Conservation (phyloP, 2,113 vertebrate species). For the Ginglymostoma cirratum region DNA sequence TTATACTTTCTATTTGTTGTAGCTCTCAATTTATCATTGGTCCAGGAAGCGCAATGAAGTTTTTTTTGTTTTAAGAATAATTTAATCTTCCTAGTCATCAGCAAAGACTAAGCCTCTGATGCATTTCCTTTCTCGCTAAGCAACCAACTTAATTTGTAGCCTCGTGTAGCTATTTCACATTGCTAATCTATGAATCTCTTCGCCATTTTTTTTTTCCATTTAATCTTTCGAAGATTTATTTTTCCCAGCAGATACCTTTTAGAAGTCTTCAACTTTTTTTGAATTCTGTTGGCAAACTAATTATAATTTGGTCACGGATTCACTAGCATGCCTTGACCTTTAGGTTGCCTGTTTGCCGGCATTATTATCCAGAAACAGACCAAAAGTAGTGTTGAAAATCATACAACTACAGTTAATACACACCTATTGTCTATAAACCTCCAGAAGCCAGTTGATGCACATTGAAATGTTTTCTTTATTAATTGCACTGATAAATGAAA, state of each 20-base stretch:
- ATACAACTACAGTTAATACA: neutral
- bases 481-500: neutral
- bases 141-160: neutral
- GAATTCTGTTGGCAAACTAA: neutral
- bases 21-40: neutral
- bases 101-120: neutral
- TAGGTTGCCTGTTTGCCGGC: neutral
- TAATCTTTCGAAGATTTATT: neutral
- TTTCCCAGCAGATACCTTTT: neutral
- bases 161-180: neutral
- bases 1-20: neutral
- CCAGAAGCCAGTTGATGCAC: neutral
- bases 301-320: neutral
- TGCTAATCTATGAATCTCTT: neutral
- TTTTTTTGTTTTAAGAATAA: neutral
- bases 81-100: constrained; percentile 3
- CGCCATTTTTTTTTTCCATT: neutral
- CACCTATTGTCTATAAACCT: neutral
- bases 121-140: neutral
- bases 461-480: neutral
- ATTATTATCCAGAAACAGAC: neutral
- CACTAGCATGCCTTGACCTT: neutral
- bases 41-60: neutral
- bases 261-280: neutral
- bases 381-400: neutral